Conservation (phyloP, 2,888 invertebrate species). For the Agrotis clavis region DNA sequence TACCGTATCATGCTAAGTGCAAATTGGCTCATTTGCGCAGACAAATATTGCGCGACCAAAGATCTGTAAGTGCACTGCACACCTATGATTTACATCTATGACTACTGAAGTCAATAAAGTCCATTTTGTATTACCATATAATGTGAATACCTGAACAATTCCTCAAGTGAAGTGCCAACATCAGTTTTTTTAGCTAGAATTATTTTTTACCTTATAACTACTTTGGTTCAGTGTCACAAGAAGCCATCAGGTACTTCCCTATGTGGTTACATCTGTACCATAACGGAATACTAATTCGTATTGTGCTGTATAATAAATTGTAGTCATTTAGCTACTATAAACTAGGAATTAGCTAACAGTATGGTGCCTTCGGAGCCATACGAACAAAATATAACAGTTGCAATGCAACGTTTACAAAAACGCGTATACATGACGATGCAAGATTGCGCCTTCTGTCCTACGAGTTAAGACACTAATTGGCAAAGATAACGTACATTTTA, state of each 20-base stretch:
- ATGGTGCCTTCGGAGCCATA: conserved; percentile 60
- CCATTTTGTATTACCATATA: not conserved
- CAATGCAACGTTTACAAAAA: conserved; percentile 49
- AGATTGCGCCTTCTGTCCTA: conserved; percentile 26
- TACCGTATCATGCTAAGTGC: too few species aligned
- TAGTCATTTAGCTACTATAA: conserved; percentile 62
- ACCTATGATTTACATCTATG: too few species aligned
- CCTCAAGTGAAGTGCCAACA: conserved; percentile 18
- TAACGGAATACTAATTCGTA: conserved; percentile 50
- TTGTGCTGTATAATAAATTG: conserved; percentile 48
- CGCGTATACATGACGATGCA: conserved; percentile 55
- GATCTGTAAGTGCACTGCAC: too few species aligned
- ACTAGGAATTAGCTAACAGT: conserved; percentile 68
- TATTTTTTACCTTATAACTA: conserved; percentile 50
- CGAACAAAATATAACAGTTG: conserved; percentile 51
- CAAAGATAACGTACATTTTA: conserved; percentile 40
- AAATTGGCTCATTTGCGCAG: too few species aligned
- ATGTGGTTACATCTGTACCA: conserved; percentile 37
- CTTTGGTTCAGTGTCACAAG: conserved; percentile 61
- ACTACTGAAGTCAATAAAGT: not conserved
- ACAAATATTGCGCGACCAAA: too few species aligned
- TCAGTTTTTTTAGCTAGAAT: conserved; percentile 19
- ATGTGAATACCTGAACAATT: not conserved
- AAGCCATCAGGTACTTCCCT: conserved; percentile 33
- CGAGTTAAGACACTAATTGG: conserved; percentile 36